These are phyloP conservation scores for Globicephala melas DNA, from an alignment of 2,113 vertebrate species.

Conservation along the genomic window DNA sequence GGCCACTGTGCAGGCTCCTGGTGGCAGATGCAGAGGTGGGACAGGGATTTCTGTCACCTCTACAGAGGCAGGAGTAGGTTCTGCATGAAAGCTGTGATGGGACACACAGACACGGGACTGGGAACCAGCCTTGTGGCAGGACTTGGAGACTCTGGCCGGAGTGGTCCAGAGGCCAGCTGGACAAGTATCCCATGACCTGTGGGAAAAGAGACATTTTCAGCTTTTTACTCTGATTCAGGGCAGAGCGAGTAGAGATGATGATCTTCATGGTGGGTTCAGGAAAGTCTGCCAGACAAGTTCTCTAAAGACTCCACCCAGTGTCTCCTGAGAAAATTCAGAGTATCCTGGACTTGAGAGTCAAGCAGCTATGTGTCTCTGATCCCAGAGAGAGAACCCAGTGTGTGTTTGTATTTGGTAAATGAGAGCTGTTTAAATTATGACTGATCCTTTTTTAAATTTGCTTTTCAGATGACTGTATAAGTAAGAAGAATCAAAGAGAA, in stretches of 20 bases:
- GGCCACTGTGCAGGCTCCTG: neutral
- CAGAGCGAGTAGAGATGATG: neutral
- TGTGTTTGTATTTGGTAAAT: neutral
- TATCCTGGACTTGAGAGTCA: neutral
- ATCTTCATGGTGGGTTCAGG: neutral
- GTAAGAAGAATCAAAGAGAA: slow-evolving; percentile 84
- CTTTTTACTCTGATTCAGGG: neutral
- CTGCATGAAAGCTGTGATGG: neutral
- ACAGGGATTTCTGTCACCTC: neutral
- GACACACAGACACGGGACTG: neutral
- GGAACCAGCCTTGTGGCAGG: neutral
- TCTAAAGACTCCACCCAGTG: neutral
- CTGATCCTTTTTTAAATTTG: slow-evolving; percentile 10
- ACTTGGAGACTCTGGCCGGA: neutral
- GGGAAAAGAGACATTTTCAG: neutral
- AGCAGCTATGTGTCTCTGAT: neutral
- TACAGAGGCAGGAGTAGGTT: neutral
- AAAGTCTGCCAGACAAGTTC: neutral
- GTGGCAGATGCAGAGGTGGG: neutral
- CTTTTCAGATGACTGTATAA: slow-evolving; percentile 83
- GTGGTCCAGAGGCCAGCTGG: neutral
- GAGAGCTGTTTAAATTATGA: neutral
- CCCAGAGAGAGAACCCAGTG: neutral
- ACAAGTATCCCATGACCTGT: neutral
- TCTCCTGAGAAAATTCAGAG: neutral